These are phyloP conservation scores for Parambassis ranga DNA, from an alignment of 2,797 vertebrate species.

Conservation along the genomic window DNA sequence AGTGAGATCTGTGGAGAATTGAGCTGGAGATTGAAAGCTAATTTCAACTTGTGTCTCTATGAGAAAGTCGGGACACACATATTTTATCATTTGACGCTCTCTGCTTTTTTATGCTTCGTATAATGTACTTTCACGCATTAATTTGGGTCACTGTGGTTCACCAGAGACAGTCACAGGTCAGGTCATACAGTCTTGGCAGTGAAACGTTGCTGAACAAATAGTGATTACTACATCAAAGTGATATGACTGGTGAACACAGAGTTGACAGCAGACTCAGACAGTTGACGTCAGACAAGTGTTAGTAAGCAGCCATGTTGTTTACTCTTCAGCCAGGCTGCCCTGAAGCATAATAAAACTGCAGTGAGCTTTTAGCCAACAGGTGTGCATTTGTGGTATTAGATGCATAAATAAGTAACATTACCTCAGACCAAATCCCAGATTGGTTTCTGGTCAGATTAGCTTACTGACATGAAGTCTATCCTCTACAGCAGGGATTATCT, in stretches of 20 bases:
- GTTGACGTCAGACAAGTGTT: constrained; percentile 18
- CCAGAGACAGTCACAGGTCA: constrained; percentile 5
- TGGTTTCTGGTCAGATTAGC: constrained; percentile 3
- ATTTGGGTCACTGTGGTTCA: constrained; percentile 3
- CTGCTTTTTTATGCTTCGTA: neutral
- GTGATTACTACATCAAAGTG: constrained; percentile 13
- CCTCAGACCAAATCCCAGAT: neutral
- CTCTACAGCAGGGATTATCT: neutral
- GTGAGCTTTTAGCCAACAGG: neutral
- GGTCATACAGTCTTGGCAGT: constrained; percentile 4
- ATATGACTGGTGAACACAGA: constrained; percentile 16
- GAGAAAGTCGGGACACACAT: neutral
- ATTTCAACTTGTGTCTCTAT: constrained; percentile 12
- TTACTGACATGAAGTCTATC: neutral
- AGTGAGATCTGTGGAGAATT: neutral
- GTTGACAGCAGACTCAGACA: constrained; percentile 25
- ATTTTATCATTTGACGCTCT: neutral
- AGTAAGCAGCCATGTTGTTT: constrained; percentile 11
- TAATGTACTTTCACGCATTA: neutral
- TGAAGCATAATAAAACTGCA: neutral
- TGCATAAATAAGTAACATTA: neutral
- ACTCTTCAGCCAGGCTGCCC: neutral
- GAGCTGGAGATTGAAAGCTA: neutral
- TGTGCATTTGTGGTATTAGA: neutral
- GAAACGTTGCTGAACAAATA: constrained; percentile 7